These are phyloP conservation scores for Sycophila texana DNA, from an alignment of 2,888 invertebrate genomes.

Conservation along the genomic window DNA sequence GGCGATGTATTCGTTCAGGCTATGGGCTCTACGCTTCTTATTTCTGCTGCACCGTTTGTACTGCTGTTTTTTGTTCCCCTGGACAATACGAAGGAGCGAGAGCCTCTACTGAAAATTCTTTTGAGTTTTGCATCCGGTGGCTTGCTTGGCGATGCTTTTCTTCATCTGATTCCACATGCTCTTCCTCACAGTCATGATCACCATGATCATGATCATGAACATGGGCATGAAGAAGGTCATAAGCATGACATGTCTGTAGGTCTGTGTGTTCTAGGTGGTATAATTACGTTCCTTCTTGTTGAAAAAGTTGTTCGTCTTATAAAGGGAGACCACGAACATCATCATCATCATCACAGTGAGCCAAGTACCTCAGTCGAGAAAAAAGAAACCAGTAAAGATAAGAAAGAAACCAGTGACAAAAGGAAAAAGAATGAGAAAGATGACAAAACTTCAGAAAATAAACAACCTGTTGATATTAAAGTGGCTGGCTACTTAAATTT, in stretches of 20 bases:
- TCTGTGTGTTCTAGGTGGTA: conserved; percentile 94
- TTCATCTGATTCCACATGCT: conserved; percentile 99
- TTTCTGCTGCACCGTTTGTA: conserved; percentile 96
- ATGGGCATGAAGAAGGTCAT: conserved; percentile 76
- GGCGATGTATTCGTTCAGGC: conserved; percentile 80
- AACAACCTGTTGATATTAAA: conserved; percentile 77
- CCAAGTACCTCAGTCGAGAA: conserved; percentile 57
- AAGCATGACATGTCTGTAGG: conserved; percentile 92
- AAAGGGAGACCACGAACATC: conserved; percentile 89
- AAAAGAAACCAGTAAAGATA: conserved; percentile 61
- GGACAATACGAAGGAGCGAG: conserved; percentile 88
- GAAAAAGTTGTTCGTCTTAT: conserved; percentile 94
- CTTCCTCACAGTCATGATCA: conserved; percentile 77
- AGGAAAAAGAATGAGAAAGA: conserved; percentile 56
- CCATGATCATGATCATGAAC: conserved; percentile 79
- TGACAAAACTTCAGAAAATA: conserved; percentile 43
- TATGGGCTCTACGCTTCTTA: conserved; percentile 92
- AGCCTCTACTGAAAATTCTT: conserved; percentile 91
- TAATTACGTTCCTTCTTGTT: conserved; percentile 92
- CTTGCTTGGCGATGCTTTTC: conserved; percentile 97
- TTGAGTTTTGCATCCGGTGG: conserved; percentile 97
- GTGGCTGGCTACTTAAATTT: conserved; percentile 96
- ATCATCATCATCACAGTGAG: conserved; percentile 59
- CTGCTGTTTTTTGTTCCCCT: conserved; percentile 95
- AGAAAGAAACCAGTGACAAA: conserved; percentile 63